These are phyloP conservation scores for Phycodurus eques DNA, from an alignment of 2,113 vertebrate species.

Conservation along the genomic window DNA sequence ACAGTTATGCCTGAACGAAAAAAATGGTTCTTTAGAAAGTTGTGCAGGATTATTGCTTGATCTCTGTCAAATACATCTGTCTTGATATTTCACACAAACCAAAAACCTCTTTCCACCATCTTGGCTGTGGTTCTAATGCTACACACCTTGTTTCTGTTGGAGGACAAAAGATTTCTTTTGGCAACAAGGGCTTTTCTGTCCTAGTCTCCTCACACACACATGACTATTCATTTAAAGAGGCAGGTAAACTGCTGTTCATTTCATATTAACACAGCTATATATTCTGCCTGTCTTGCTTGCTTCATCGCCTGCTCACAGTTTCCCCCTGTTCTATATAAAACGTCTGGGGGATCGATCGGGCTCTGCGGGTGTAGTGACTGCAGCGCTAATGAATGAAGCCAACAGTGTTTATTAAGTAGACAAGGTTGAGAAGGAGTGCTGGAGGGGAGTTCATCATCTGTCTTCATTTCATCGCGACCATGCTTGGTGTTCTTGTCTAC, in stretches of 20 bases:
- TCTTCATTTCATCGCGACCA: slow-evolving; percentile 38
- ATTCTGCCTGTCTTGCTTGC: slow-evolving; percentile 47
- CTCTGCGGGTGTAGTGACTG: slow-evolving; percentile 57
- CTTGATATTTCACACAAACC: slow-evolving; percentile 25
- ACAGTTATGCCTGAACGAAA: neutral
- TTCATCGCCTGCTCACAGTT: slow-evolving; percentile 24
- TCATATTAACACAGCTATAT: slow-evolving; percentile 55
- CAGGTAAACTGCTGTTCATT: slow-evolving; percentile 62
- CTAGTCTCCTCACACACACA: slow-evolving; percentile 27
- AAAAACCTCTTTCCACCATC: slow-evolving; percentile 32
- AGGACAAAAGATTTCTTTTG: slow-evolving; percentile 50
- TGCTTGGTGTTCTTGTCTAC: slow-evolving; percentile 20
- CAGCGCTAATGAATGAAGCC: slow-evolving; percentile 63
- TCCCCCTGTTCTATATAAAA: slow-evolving; percentile 37
- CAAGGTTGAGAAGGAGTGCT: slow-evolving; percentile 50
- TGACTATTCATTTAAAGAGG: slow-evolving; percentile 53
- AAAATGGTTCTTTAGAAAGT: neutral
- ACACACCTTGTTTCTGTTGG: slow-evolving; percentile 60
- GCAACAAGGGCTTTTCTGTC: slow-evolving; percentile 34
- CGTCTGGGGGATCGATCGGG: slow-evolving; percentile 57
- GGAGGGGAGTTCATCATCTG: slow-evolving; percentile 45
- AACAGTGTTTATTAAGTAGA: slow-evolving; percentile 64
- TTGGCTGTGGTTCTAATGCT: slow-evolving; percentile 41
- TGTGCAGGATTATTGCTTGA: neutral
- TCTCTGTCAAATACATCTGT: slow-evolving; percentile 22